Evolutionary conservation across 1,140 invertebrate species (phyloP), one percentile per base, ranked within the genome.

Genomic region (Bombus sylvicola): DNA sequence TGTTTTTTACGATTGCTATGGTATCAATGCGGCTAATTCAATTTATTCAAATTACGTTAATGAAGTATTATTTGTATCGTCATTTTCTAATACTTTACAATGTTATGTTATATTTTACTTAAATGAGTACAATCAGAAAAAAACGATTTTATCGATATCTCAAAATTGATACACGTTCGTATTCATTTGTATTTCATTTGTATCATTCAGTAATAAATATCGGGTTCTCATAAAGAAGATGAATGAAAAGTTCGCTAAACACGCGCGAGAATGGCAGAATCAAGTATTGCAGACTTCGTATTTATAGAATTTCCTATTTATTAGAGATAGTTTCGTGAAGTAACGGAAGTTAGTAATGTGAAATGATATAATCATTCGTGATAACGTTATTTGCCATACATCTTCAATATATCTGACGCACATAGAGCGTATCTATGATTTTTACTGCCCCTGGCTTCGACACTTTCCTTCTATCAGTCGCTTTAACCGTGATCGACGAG

Each of bases 361-460:
- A 18, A 43, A 71, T 25, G 43, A 8, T 41, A n/a, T 39, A 81
- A 88, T 79, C 47, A 68, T 15, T 25, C 0, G 34, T 34, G 74
- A 88, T 89, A 89, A 69, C 31, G 43, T 81, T 73, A 25, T 77
- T 81, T 89, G 57, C 64, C 69, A 62, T 41, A 28, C 28, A 53
- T 64, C 22, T 15, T 41, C 3, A 37, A 25, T 53, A 37, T 68
- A 81, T 62, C 31, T n/a, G 15, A 25, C 75, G 34, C 62, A 25
- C 9, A 22, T 39, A 53, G 5, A 12, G 31, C 6, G 28, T 57
- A 76, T 84, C 69, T 85, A 79, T 53, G 31, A 57, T 82, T 74
- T 62, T 41, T 62, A 9, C 8, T 31, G 8, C 13, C 39, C 6
- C 43, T 39, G 4, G 28, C 18, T 73, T 41, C 43, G 18, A 62